phyloP scores from a whole-genome alignment of 2,113 vertebrate genomes.

The Excalfactoria chinensis region DNA sequence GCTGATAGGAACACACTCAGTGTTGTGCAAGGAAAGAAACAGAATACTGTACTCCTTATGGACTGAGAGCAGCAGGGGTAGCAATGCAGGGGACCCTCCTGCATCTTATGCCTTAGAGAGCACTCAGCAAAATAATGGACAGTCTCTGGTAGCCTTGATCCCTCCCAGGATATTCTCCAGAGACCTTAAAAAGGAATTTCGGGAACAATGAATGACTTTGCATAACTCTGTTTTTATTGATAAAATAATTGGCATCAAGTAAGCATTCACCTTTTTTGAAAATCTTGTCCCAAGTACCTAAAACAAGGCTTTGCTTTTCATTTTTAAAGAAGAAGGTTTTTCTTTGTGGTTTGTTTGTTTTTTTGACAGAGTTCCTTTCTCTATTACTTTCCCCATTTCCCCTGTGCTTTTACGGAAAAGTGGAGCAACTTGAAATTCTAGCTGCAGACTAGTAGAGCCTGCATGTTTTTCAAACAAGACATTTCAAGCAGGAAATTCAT shows the following conservation, averaged over 20 bases:
- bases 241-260: background rate
- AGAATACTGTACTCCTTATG: background rate
- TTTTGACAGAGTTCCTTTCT: background rate
- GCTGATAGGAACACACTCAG: background rate
- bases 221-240: background rate
- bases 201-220: background rate
- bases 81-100: background rate
- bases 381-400: background rate
- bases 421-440: background rate
- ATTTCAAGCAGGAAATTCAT: slow-evolving; percentile 1
- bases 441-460: background rate
- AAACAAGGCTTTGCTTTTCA: background rate
- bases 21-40: background rate
- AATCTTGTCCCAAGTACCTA: background rate
- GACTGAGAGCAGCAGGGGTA: background rate
- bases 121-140: background rate
- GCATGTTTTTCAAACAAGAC: background rate
- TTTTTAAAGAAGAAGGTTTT: background rate
- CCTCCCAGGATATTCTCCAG: background rate
- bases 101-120: background rate
- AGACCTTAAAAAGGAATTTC: background rate
- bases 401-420: background rate
- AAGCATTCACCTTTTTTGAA: background rate
- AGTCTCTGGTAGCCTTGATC: background rate
- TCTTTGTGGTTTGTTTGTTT: background rate